phyloP scores from a whole-genome alignment of 2,113 vertebrate genomes.

The Manacus vitellinus region DNA sequence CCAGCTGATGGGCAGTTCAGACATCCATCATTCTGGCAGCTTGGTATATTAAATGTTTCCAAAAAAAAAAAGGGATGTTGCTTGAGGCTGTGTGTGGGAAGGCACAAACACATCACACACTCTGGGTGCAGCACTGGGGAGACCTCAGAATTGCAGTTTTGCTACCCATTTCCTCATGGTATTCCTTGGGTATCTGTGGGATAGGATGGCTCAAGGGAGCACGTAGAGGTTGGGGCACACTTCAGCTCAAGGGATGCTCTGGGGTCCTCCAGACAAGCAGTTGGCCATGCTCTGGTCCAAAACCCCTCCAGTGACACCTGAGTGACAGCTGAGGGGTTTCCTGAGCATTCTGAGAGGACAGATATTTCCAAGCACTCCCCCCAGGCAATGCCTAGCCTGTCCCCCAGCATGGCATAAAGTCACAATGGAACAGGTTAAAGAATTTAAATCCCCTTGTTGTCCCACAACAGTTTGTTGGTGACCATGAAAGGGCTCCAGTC shows the following conservation, averaged over 20 bases:
- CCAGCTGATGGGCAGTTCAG: not conserved
- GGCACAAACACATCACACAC: not conserved
- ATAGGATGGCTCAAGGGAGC: not conserved
- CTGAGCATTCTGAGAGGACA: fast-evolving
- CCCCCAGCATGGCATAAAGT: not conserved
- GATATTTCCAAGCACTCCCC: fast-evolving
- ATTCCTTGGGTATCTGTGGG: not conserved
- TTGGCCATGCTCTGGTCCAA: not conserved
- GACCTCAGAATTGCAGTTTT: not conserved
- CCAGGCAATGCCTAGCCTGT: not conserved
- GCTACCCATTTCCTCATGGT: not conserved
- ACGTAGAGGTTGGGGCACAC: not conserved
- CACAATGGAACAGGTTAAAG: not conserved
- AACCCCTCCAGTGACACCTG: not conserved
- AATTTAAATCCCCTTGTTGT: not conserved
- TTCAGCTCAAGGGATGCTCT: not conserved
- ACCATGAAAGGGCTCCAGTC: not conserved
- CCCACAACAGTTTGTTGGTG: not conserved
- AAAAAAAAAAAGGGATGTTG: too few species aligned
- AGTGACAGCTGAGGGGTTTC: not conserved
- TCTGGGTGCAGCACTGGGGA: not conserved
- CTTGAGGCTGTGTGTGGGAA: not conserved
- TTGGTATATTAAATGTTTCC: not conserved
- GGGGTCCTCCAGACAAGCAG: not conserved
- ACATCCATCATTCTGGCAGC: fast-evolving